A percentile compares a stretch with the other conserved stretches of the same genome.
Evolutionary conservation across 2,888 invertebrate species (phyloP).

Genomic region (Petrophora chlorosata): DNA sequence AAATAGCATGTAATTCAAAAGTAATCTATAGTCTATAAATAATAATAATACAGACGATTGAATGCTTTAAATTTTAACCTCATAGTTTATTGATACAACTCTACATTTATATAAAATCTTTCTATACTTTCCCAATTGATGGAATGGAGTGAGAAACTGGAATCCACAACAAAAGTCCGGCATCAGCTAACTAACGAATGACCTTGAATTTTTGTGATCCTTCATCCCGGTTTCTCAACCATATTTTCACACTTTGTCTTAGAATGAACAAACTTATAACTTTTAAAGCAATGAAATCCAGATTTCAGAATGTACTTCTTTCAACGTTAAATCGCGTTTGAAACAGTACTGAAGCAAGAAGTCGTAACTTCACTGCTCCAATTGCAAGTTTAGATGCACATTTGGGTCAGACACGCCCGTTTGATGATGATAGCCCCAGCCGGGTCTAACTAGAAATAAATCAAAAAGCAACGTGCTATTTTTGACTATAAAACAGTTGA

Average conservation of each 20-base stretch:
- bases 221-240: no score
- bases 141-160: no score
- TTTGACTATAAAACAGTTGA: background rate
- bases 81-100: no score
- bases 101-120: no score
- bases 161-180: no score
- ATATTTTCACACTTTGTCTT: no score
- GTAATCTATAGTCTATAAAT: background rate
- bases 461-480: slow-evolving; percentile 5
- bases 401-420: slow-evolving; percentile 21
- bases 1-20: background rate
- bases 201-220: no score
- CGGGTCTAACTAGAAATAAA: slow-evolving; percentile 6
- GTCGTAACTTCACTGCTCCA: slow-evolving; percentile 13
- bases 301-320: slow-evolving; percentile 5
- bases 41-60: no score
- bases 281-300: background rate
- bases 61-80: no score
- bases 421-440: slow-evolving; percentile 2
- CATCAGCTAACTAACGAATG: no score
- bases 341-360: slow-evolving; percentile 4
- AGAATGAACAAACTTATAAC: background rate
- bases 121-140: no score
- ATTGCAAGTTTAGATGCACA: slow-evolving; percentile 7
- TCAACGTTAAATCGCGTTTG: background rate